A percentile compares a stretch with the other conserved stretches of the same genome.
Conservation (phyloP, 2,113 vertebrate genomes). For the Paralichthys olivaceus region DNA sequence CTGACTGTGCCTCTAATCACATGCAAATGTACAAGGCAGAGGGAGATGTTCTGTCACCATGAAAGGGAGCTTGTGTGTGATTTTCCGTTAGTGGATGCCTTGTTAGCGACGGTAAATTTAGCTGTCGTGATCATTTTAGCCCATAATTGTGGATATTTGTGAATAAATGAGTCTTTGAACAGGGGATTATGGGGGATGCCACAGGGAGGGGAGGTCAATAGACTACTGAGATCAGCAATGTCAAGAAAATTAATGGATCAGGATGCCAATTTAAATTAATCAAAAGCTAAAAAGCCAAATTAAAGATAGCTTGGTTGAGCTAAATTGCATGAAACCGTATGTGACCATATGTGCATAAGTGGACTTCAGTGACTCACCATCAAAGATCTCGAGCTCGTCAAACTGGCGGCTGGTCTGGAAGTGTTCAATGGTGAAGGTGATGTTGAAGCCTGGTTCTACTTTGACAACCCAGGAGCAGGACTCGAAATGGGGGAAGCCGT, state of each 20-base stretch:
- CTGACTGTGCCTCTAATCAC: slow-evolving; percentile 70
- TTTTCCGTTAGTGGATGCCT: slow-evolving; percentile 33
- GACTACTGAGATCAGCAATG: background rate
- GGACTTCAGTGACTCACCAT: slow-evolving; percentile 84
- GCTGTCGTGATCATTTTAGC: slow-evolving; percentile 30
- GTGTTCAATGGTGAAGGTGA: slow-evolving; percentile 93
- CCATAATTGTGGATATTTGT: slow-evolving; percentile 22
- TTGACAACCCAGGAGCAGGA: slow-evolving; percentile 97
- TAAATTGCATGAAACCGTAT: background rate
- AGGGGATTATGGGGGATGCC: background rate
- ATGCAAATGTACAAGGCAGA: slow-evolving; percentile 64
- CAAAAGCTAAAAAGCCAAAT: background rate
- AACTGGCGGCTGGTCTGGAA: slow-evolving; percentile 97
- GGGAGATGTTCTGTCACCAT: slow-evolving; percentile 52
- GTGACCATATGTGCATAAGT: background rate
- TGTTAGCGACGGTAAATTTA: slow-evolving; percentile 19
- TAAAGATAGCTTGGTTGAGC: too few relatives aligned
- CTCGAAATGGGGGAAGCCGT: slow-evolving; percentile 94
- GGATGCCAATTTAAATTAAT: background rate
- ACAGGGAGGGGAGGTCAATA: background rate
- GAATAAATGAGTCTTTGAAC: slow-evolving; percentile 1
- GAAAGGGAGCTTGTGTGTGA: slow-evolving; percentile 34
- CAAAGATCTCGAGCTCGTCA: slow-evolving; percentile 97
- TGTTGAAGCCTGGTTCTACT: slow-evolving; percentile 91
- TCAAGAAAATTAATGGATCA: background rate